Evolutionary conservation across 2,888 invertebrate species (phyloP).

Genomic region (Clistopyga incitator): DNA sequence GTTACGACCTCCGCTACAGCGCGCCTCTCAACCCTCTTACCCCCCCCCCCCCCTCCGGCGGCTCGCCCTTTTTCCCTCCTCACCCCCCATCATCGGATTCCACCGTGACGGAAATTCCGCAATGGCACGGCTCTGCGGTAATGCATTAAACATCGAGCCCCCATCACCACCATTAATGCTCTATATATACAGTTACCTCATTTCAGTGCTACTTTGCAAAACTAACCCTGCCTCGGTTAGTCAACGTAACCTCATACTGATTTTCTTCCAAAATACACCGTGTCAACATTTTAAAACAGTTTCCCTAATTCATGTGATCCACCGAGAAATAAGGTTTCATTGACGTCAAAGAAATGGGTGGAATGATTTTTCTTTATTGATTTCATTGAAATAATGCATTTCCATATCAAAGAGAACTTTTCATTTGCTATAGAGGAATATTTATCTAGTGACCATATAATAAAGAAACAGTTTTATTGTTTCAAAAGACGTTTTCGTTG

Average conservation of each 20-base stretch:
- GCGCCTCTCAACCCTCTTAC: background rate
- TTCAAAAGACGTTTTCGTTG: too few relatives aligned
- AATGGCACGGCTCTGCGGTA: constrained; percentile 27
- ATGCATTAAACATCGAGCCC: constrained; percentile 36
- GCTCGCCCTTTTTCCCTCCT: background rate
- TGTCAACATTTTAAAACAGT: background rate
- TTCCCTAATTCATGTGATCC: too few relatives aligned
- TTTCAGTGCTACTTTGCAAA: constrained; percentile 7
- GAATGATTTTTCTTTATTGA: too few relatives aligned
- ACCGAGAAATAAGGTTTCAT: too few relatives aligned
- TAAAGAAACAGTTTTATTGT: too few relatives aligned
- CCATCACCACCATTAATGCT: constrained; percentile 5
- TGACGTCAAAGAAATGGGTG: too few relatives aligned
- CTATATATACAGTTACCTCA: background rate
- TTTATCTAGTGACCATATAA: too few relatives aligned
- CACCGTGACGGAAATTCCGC: constrained; percentile 28
- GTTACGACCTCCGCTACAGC: constrained; percentile 39
- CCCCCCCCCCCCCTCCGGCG: background rate
- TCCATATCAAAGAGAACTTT: too few relatives aligned
- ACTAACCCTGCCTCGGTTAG: background rate
- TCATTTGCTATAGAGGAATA: too few relatives aligned
- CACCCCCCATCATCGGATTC: constrained; percentile 3
- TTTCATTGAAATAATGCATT: too few relatives aligned
- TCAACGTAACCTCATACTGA: background rate
- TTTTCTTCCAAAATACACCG: background rate